A percentile compares a stretch with the other conserved stretches of the same genome.
Conservation (phyloP, 2,888 invertebrate species). For the Paralinhomoeus sp. region DNA sequence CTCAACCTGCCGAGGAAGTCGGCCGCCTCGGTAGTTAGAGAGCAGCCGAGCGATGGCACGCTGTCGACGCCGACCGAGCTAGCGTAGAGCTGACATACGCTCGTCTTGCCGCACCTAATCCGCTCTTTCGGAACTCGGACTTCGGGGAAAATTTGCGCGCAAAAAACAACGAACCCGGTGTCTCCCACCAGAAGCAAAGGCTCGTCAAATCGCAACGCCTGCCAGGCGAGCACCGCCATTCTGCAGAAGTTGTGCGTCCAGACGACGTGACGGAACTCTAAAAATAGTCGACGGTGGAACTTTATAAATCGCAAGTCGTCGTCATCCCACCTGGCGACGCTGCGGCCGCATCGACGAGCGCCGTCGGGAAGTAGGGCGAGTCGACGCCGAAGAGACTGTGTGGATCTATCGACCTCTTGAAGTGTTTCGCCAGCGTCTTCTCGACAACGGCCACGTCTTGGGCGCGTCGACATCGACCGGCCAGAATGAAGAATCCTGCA, state of each 20-base stretch:
- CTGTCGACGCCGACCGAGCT: slow-evolving; percentile 45
- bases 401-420: slow-evolving; percentile 44
- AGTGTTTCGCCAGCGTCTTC: slow-evolving; percentile 40
- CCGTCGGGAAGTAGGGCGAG: not conserved
- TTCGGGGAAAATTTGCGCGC: too few species aligned
- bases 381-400: not conserved
- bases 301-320: too few species aligned
- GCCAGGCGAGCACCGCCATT: slow-evolving; percentile 37
- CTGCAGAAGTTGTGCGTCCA: slow-evolving; percentile 77
- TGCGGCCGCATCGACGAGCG: too few species aligned
- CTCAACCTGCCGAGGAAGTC: slow-evolving; percentile 87
- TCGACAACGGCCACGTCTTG: slow-evolving; percentile 61
- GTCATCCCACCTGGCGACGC: too few species aligned
- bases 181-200: slow-evolving; percentile 86
- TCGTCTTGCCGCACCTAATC: slow-evolving; percentile 84
- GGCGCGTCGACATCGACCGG: slow-evolving; percentile 61
- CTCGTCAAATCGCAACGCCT: slow-evolving; percentile 53
- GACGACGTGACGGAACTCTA: slow-evolving; percentile 52
- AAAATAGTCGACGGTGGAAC: too few species aligned
- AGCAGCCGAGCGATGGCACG: slow-evolving; percentile 65
- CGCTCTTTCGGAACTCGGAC: too few species aligned
- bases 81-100: slow-evolving; percentile 68
- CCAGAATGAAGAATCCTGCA: slow-evolving; percentile 59
- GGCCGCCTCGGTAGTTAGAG: slow-evolving; percentile 92
- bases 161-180: slow-evolving; percentile 40